Evolutionary conservation across 2,797 vertebrate species (phyloP).

Genomic region (Apogon hyalosoma): DNA sequence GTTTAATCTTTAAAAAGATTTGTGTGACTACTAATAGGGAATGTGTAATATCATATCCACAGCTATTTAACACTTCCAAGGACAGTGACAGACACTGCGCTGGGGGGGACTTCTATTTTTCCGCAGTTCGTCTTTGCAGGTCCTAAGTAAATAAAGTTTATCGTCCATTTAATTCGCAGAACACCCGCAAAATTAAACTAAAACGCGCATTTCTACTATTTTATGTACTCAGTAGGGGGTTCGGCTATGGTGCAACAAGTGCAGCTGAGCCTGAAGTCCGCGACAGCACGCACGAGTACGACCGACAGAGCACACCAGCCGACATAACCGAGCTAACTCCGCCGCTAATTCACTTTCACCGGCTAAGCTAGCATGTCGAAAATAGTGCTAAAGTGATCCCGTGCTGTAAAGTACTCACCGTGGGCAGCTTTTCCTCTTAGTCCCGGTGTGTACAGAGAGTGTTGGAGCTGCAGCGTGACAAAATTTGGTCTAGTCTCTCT

Average conservation of each 20-base stretch:
- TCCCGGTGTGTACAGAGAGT: constrained; percentile 38
- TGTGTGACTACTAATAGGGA: background rate
- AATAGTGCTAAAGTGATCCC: background rate
- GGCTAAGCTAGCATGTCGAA: background rate
- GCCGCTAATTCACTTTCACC: background rate
- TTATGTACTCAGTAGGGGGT: constrained; percentile 2
- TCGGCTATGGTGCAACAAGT: constrained; percentile 72
- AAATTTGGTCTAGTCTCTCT: constrained; percentile 62
- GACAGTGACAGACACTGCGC: constrained; percentile 35
- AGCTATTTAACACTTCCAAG: constrained; percentile 30
- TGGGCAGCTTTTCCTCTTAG: constrained; percentile 23
- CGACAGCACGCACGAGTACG: constrained; percentile 47
- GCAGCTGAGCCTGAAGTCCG: constrained; percentile 65
- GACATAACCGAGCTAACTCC: background rate
- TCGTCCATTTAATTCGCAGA: background rate
- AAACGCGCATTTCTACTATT: rapidly evolving
- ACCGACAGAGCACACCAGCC: constrained; percentile 14
- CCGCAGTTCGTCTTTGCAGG: background rate
- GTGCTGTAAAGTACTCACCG: constrained; percentile 54
- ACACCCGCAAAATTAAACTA: rapidly evolving
- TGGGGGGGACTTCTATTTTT: background rate
- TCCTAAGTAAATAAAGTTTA: background rate
- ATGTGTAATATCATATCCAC: constrained; percentile 26
- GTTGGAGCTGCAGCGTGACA: constrained; percentile 70
- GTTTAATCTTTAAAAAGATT: constrained; percentile 58